Conservation (phyloP, 2,113 vertebrate genomes). For the Nettapus auritus region DNA sequence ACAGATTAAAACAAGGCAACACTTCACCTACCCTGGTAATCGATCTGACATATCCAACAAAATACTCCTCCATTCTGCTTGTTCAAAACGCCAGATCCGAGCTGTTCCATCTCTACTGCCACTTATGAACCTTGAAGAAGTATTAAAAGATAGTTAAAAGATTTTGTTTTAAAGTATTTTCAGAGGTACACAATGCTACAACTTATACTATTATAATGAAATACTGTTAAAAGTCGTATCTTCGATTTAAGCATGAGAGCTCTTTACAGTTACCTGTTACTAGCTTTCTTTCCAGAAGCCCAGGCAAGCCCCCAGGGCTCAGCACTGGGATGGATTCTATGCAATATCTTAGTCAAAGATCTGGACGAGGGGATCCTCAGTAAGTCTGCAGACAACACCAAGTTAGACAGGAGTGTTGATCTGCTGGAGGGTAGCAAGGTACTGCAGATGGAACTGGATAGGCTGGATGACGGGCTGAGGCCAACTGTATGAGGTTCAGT, state of each 20-base stretch:
- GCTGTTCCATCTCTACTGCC: conserved; percentile 97
- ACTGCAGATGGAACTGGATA: no score
- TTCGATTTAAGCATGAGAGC: neutral
- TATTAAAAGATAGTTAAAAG: neutral
- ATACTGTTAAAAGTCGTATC: neutral
- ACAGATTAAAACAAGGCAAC: neutral
- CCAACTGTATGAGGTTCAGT: no score
- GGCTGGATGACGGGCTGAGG: no score
- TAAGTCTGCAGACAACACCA: no score
- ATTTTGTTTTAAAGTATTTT: neutral
- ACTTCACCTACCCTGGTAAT: conserved; percentile 84
- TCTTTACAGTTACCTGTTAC: neutral
- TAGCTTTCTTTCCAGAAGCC: neutral
- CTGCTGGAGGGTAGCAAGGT: no score
- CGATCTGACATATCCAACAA: conserved; percentile 90
- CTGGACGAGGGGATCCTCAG: no score
- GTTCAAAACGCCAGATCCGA: conserved; percentile 91
- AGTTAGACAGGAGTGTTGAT: no score
- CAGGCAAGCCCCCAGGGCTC: neutral
- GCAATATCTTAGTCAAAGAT: no score
- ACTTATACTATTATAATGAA: neutral
- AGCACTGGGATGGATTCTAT: no score
- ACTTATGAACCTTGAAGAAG: conserved; percentile 89
- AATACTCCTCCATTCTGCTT: conserved; percentile 91
- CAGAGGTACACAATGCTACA: neutral